Percentiles rank a stretch among this genome's conserved stretches.
Evolutionary conservation across 2,113 vertebrate genomes (phyloP).

Genomic region (Cyprinus carpio): DNA sequence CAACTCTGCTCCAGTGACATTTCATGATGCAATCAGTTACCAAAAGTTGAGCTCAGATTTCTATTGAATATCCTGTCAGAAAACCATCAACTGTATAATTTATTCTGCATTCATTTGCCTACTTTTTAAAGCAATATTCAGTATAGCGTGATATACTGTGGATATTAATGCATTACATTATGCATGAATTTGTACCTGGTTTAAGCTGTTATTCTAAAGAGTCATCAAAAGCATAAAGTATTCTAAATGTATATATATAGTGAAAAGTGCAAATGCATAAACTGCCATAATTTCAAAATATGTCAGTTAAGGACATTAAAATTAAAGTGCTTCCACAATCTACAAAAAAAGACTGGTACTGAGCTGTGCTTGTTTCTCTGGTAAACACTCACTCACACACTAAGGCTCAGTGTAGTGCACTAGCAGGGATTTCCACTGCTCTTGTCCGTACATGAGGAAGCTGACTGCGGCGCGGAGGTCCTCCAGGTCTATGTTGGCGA

Average conservation of each 20-base stretch:
- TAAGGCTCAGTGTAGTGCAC: slow-evolving; percentile 24
- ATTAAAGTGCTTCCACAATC: background rate
- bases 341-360: background rate
- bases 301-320: slow-evolving; percentile 15
- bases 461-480: slow-evolving; percentile 76
- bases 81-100: background rate
- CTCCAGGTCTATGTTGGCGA: slow-evolving; percentile 86
- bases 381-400: background rate
- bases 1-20: background rate
- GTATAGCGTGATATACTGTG: background rate
- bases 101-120: background rate
- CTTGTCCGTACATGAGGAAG: slow-evolving; percentile 69
- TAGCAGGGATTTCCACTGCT: slow-evolving; percentile 53
- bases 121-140: background rate
- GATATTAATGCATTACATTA: background rate
- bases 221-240: background rate
- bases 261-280: slow-evolving; percentile 62
- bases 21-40: background rate
- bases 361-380: slow-evolving; percentile 21
- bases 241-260: background rate
- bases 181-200: background rate
- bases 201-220: background rate
- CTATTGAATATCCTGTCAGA: background rate
- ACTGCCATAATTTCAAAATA: slow-evolving; percentile 57
- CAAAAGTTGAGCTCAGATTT: background rate